These are phyloP conservation scores for Cephus spinipes DNA, from an alignment of 2,888 invertebrate species.

Conservation along the genomic window DNA sequence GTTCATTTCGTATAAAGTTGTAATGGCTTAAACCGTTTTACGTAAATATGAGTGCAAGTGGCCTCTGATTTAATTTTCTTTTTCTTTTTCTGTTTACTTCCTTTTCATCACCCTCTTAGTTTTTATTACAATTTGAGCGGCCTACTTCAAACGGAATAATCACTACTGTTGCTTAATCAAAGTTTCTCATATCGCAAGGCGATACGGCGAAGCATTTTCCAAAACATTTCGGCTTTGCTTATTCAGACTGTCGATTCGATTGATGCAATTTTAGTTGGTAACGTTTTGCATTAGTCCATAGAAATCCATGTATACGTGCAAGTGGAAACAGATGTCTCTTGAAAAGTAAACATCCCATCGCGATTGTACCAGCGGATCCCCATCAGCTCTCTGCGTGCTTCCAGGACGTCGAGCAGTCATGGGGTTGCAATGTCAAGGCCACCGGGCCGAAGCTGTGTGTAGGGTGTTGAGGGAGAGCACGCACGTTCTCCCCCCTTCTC, in stretches of 20 bases:
- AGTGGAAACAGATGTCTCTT: background rate
- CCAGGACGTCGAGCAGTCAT: background rate
- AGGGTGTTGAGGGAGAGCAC: slow-evolving; percentile 10
- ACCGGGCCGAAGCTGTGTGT: slow-evolving; percentile 35
- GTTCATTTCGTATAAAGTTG: slow-evolving; percentile 16
- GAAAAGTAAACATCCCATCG: background rate
- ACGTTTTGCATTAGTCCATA: too few relatives aligned
- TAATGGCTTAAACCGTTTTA: too few relatives aligned
- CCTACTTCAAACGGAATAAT: too few relatives aligned
- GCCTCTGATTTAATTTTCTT: background rate
- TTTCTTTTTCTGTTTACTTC: background rate
- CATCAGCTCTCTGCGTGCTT: background rate
- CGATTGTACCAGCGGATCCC: background rate
- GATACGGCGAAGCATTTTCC: too few relatives aligned
- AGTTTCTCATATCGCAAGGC: too few relatives aligned
- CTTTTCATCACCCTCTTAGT: background rate
- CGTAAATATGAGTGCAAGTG: background rate
- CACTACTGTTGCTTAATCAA: too few relatives aligned
- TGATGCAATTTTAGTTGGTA: too few relatives aligned
- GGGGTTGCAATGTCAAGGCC: slow-evolving; percentile 46
- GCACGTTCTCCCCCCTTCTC: too few relatives aligned
- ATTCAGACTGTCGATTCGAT: too few relatives aligned
- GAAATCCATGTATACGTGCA: too few relatives aligned
- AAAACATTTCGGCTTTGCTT: too few relatives aligned
- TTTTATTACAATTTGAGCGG: background rate